phyloP scores from a whole-genome alignment of 2,888 invertebrate genomes.

The Therioaphis trifolii region DNA sequence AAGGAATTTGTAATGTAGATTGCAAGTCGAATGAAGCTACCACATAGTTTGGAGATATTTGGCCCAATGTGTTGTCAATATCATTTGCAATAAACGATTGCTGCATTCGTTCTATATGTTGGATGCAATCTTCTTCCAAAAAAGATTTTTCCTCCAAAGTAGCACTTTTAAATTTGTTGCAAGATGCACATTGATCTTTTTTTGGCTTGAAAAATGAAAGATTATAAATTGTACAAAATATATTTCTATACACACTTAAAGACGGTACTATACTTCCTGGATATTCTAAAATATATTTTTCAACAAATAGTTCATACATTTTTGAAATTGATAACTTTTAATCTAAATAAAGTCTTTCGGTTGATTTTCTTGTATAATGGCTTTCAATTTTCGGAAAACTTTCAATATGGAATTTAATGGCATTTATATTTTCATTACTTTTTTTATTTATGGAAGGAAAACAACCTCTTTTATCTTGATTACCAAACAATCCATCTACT shows the following conservation, averaged over 20 bases:
- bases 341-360: background rate
- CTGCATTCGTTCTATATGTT: background rate
- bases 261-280: background rate
- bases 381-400: no score
- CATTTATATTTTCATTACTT: no score
- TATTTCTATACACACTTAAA: background rate
- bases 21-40: constrained; percentile 1
- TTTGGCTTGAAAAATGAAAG: constrained; percentile 17
- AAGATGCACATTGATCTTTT: constrained; percentile 9
- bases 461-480: no score
- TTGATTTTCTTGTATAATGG: background rate
- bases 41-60: background rate
- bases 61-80: background rate
- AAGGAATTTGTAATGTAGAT: constrained; percentile 10
- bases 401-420: no score
- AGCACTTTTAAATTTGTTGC: background rate
- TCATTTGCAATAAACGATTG: background rate
- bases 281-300: no score
- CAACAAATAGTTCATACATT: background rate
- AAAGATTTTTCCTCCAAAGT: background rate
- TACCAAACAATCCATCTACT: no score
- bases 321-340: background rate
- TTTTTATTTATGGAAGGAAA: no score
- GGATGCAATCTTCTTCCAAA: background rate
- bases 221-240: background rate